Evolutionary conservation across 2,113 vertebrate genomes (phyloP).

Genomic region (Poeciliopsis prolifica): DNA sequence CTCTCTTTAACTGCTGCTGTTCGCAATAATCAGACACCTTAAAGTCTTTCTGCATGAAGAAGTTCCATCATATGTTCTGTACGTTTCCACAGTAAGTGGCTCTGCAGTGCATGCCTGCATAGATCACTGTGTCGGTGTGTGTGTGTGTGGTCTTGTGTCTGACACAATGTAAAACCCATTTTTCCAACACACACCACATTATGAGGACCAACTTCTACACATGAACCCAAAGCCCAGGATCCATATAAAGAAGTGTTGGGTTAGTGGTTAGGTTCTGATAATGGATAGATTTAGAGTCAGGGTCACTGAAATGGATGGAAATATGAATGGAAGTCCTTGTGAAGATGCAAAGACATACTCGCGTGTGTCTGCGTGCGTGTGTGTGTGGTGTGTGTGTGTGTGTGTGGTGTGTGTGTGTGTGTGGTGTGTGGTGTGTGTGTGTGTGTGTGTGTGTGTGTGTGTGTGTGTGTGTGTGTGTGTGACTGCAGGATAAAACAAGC

Average conservation of each 20-base stretch:
- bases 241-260: too few species aligned
- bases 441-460: background rate
- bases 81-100: slow-evolving; percentile 43
- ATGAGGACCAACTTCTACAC: too few species aligned
- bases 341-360: too few species aligned
- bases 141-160: too few species aligned
- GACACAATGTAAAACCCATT: too few species aligned
- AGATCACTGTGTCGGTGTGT: background rate
- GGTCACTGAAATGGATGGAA: too few species aligned
- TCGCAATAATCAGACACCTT: slow-evolving; percentile 29
- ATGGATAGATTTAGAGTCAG: too few species aligned
- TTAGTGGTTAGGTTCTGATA: too few species aligned
- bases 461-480: slow-evolving; percentile 6
- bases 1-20: slow-evolving; percentile 56
- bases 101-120: slow-evolving; percentile 1
- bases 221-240: too few species aligned
- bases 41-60: slow-evolving; percentile 44
- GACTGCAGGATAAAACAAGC: slow-evolving; percentile 72
- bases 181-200: too few species aligned
- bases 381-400: background rate
- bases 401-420: slow-evolving; percentile 9
- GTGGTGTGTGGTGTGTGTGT: background rate
- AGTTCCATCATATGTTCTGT: slow-evolving; percentile 56
- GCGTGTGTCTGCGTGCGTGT: too few species aligned
- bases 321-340: too few species aligned